Base-by-base conservation (phyloP, 2,888 invertebrate species). In the Malthinus seriepunctatus region DNA sequence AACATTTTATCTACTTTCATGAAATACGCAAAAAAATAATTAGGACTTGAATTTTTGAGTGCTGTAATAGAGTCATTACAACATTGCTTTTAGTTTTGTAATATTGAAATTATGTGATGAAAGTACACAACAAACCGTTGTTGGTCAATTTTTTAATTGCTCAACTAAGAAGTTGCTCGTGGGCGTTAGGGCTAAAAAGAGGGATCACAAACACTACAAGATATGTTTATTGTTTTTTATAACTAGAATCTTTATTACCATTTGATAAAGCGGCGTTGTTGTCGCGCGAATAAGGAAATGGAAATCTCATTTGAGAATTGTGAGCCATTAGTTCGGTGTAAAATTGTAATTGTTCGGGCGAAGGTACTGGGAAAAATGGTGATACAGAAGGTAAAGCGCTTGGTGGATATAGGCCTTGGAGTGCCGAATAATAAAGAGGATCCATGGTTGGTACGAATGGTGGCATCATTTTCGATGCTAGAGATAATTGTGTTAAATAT, bases 311-410 rank as follows among this genome's bases (percentile, higher is more conserved):
- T 38, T 75, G 65, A 8, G 71, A 63, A 57, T 69, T 73, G 53
- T 72, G 79, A 55, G 79, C 77, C 69, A 81, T 69, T 57, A 84
- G 72, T 63, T 85, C 83, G 65, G 83, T 82, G 69, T 81, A 82
- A 63, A 84, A 80, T 66, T 83, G 83, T 55, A 81, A 69, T 56
- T 81, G 80, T 62, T 82, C 81, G 12, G 82, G 79, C 58, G 77
- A 78, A 39, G 82, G 78, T 59, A 82, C 79, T 14, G 81, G 75
- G 60, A 79, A 76, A 53, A 80, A 72, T 2, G 79, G 76, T 9
- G 75, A 69, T 9, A 74, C 68, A 31, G 77, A 66, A 44, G 69
- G 66, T n/a, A 66, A 62, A 32, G 54, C 68, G 60, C 32, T 63
- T 47, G 76, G 78, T 23, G 79, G 75, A 62, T 82, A 79, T 52